Evolutionary conservation across 2,113 vertebrate species (phyloP).

Genomic region (Anhinga rufa): DNA sequence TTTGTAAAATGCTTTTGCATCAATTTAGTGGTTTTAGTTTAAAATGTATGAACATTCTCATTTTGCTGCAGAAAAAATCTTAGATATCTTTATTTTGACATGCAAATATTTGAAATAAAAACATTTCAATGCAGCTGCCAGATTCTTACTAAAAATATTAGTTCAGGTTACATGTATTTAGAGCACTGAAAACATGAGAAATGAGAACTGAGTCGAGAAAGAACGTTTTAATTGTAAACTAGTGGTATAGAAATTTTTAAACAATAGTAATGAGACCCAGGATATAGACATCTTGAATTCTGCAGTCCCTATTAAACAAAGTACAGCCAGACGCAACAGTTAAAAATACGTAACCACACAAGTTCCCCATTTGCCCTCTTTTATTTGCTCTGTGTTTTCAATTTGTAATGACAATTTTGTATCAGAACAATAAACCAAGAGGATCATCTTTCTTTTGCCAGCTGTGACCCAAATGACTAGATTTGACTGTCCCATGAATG

Average conservation of each 20-base stretch:
- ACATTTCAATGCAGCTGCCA: neutral
- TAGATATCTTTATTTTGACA: neutral
- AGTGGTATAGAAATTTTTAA: conserved; percentile 37
- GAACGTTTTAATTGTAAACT: conserved; percentile 19
- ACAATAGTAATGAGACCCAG: conserved; percentile 58
- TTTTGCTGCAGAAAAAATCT: neutral
- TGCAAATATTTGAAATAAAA: conserved; percentile 28
- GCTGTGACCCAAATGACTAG: conserved; percentile 55
- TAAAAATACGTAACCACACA: conserved; percentile 60
- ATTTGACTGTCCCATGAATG: conserved; percentile 48
- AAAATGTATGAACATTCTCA: neutral
- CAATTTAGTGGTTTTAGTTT: neutral
- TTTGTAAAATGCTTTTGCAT: neutral
- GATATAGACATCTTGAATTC: conserved; percentile 53
- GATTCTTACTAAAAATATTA: conserved; percentile 20
- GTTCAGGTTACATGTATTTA: conserved; percentile 25
- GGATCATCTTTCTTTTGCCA: conserved; percentile 63
- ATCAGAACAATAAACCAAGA: conserved; percentile 63
- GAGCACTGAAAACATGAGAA: neutral
- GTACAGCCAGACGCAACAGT: conserved; percentile 52
- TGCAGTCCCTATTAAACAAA: conserved; percentile 40
- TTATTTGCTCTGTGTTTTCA: conserved; percentile 64
- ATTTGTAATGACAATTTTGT: conserved; percentile 67
- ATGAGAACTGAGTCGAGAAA: conserved; percentile 20
- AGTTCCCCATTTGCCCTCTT: conserved; percentile 62